A percentile compares a stretch with the other conserved stretches of the same genome.
phyloP scores from a whole-genome alignment of 2,113 vertebrate species.

The Sisor rabdophorus region DNA sequence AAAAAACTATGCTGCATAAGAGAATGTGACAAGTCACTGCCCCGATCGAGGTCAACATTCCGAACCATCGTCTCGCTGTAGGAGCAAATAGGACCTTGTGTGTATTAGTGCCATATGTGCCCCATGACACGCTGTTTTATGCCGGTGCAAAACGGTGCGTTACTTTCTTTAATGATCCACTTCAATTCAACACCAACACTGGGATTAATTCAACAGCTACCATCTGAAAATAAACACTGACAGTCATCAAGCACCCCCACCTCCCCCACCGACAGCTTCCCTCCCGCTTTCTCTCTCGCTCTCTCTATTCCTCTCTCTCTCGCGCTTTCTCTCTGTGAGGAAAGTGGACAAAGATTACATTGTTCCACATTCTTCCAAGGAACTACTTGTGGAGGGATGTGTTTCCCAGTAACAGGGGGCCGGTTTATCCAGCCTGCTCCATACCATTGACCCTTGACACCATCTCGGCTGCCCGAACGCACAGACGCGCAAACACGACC shows the following conservation, averaged over 20 bases:
- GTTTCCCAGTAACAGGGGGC: slow-evolving; percentile 56
- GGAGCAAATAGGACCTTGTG: slow-evolving; percentile 28
- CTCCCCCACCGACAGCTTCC: neutral
- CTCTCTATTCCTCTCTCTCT: slow-evolving; percentile 25
- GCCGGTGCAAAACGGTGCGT: slow-evolving; percentile 9
- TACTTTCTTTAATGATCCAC: slow-evolving; percentile 61
- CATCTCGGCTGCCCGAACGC: slow-evolving; percentile 41
- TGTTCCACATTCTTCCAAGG: slow-evolving; percentile 60
- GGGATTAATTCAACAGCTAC: slow-evolving; percentile 68
- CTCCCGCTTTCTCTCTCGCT: neutral
- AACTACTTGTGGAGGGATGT: slow-evolving; percentile 60
- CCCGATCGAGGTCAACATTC: slow-evolving; percentile 72
- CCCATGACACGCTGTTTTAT: slow-evolving; percentile 8
- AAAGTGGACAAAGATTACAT: slow-evolving; percentile 63
- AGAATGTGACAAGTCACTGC: slow-evolving; percentile 69
- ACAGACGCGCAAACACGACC: slow-evolving; percentile 64
- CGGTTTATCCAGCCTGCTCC: slow-evolving; percentile 60
- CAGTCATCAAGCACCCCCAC: slow-evolving; percentile 36
- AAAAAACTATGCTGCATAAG: slow-evolving; percentile 64
- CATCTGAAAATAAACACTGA: slow-evolving; percentile 38
- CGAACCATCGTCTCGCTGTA: slow-evolving; percentile 56
- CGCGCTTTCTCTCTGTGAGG: slow-evolving; percentile 31
- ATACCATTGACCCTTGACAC: slow-evolving; percentile 64
- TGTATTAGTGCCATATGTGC: slow-evolving; percentile 30
- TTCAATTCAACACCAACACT: slow-evolving; percentile 44